Evolutionary conservation across 92 coral and sea anemone genomes (phyloP).

Genomic region (Palythoa grandis): DNA sequence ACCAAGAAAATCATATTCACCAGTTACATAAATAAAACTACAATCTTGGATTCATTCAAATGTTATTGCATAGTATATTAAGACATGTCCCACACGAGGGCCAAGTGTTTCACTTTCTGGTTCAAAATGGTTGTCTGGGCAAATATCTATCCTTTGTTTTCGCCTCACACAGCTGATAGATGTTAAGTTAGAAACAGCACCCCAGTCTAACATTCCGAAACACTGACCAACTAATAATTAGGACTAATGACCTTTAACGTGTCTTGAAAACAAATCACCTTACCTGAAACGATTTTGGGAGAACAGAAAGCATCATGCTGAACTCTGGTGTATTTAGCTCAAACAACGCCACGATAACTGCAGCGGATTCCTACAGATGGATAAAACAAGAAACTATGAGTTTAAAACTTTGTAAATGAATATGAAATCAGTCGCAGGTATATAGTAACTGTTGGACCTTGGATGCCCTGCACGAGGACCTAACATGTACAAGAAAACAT

Average conservation of each 20-base stretch:
- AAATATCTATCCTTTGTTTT: not conserved
- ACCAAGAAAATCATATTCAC: not conserved
- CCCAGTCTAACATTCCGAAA: too few species aligned
- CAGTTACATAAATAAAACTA: not conserved
- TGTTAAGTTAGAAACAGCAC: too few species aligned
- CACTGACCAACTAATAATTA: not conserved
- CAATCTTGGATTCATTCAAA: not conserved
- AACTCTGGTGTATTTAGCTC: constrained; percentile 98
- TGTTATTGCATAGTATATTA: not conserved
- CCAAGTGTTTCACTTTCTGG: not conserved
- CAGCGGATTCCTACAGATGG: constrained; percentile 86
- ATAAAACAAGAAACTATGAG: not conserved
- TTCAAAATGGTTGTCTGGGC: not conserved
- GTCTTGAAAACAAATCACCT: not conserved
- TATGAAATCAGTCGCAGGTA: not conserved
- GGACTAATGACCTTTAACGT: not conserved
- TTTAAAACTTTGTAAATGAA: not conserved
- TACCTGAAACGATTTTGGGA: constrained; percentile 99
- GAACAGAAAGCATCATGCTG: constrained; percentile 94
- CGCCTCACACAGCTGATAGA: too few species aligned
- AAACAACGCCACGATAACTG: constrained; percentile 92
- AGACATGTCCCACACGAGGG: not conserved
- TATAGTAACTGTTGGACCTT: too few species aligned
- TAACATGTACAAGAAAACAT: not conserved
- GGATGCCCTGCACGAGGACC: not conserved